Conservation (phyloP, 2,113 vertebrate genomes). For the Erpornis zantholeuca region DNA sequence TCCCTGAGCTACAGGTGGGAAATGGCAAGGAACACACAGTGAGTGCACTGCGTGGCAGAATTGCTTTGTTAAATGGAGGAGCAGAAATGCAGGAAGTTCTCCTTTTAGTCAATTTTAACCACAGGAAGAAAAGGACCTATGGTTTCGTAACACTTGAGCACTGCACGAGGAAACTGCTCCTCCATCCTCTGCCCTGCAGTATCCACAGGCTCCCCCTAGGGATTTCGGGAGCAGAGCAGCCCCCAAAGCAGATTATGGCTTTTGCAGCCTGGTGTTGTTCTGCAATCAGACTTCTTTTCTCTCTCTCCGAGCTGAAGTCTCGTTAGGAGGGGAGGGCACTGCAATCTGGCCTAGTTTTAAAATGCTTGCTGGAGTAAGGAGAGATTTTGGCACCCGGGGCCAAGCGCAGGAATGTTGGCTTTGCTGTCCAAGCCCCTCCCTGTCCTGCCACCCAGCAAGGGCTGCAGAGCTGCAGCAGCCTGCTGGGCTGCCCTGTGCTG, state of each 20-base stretch:
- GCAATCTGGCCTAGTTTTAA: not conserved
- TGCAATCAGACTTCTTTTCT: not conserved
- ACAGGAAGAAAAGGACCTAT: not conserved
- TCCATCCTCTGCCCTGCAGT: not conserved
- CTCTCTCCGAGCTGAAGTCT: not conserved
- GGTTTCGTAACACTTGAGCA: fast-evolving
- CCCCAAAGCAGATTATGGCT: constrained; percentile 3
- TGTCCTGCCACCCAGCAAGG: not conserved
- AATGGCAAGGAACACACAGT: not conserved
- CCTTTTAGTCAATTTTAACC: not conserved
- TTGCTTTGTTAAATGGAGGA: not conserved
- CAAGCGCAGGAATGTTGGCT: not conserved
- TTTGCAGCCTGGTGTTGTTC: not conserved
- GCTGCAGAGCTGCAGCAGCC: not conserved
- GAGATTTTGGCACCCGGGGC: not conserved
- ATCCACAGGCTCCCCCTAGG: not conserved
- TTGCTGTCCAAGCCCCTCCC: not conserved
- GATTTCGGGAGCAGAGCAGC: not conserved
- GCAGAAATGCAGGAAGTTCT: not conserved
- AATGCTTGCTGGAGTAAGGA: not conserved
- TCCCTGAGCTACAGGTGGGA: not conserved
- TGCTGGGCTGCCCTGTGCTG: not conserved
- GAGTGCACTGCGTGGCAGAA: not conserved
- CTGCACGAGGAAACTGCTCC: fast-evolving
- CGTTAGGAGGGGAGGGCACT: not conserved